Evolutionary conservation across 2,113 vertebrate genomes (phyloP).

Genomic region (Egretta garzetta): DNA sequence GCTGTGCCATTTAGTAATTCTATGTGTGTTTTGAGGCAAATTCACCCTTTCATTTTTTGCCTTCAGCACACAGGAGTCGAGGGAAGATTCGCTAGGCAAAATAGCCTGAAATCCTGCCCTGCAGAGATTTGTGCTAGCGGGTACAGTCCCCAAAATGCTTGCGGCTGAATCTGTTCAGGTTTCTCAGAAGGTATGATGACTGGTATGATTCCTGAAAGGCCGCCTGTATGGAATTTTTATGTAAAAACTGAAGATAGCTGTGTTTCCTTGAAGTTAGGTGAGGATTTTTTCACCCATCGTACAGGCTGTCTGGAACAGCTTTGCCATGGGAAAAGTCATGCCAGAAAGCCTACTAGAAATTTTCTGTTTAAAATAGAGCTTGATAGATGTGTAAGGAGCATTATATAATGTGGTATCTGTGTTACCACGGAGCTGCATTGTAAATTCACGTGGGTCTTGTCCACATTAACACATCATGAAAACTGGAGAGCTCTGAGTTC

Average conservation of each 20-base stretch:
- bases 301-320: neutral
- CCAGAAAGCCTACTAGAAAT: neutral
- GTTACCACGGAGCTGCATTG: neutral
- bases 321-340: neutral
- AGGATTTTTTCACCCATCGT: neutral
- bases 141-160: neutral
- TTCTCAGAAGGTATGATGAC: neutral
- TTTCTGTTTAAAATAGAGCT: neutral
- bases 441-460: neutral
- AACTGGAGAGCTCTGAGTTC: neutral
- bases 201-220: neutral
- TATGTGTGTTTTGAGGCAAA: neutral
- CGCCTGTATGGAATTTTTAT: neutral
- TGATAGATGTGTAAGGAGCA: neutral
- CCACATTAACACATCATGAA: neutral
- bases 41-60: neutral
- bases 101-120: neutral
- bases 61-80: neutral
- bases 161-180: neutral
- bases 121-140: neutral
- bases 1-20: conserved; percentile 19
- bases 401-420: neutral
- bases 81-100: neutral
- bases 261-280: neutral
- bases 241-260: neutral